Conservation (phyloP, 1,140 invertebrate genomes). For the Drosophila tsacasi region DNA sequence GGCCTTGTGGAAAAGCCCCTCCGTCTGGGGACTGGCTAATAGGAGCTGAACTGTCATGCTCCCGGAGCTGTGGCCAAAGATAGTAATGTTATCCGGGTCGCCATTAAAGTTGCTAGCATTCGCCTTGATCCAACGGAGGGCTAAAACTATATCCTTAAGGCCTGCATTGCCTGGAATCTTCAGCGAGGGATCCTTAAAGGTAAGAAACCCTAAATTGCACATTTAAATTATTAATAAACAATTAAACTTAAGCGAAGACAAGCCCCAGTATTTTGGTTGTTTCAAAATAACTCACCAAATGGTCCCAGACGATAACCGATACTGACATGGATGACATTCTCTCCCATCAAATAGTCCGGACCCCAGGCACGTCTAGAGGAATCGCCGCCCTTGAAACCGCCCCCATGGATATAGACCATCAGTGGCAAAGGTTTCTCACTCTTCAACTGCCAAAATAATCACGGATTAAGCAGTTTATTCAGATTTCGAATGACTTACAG, state of each 20-base stretch:
- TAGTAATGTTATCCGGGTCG: conserved; percentile 86
- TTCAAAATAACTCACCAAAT: too few relatives aligned
- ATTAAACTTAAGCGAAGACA: too few relatives aligned
- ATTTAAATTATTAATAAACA: not conserved
- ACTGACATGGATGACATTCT: conserved; percentile 81
- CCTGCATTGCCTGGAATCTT: conserved; percentile 87
- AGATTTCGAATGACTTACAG: conserved; percentile 34
- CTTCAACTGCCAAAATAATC: conserved; percentile 22
- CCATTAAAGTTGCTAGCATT: conserved; percentile 88
- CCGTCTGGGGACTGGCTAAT: conserved; percentile 62
- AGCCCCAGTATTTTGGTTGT: too few relatives aligned
- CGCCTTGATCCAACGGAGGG: conserved; percentile 87
- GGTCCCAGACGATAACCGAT: not conserved
- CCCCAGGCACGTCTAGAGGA: conserved; percentile 61
- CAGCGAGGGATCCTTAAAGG: conserved; percentile 87
- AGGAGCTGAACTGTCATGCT: conserved; percentile 76
- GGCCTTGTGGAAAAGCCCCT: conserved; percentile 87
- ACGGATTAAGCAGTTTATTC: not conserved
- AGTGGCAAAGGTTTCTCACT: conserved; percentile 86
- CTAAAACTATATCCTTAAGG: conserved; percentile 86
- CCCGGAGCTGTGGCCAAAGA: conserved; percentile 86
- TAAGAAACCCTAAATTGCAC: conserved; percentile 83
- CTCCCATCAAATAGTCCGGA: conserved; percentile 87
- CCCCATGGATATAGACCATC: conserved; percentile 90
- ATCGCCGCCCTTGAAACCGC: conserved; percentile 87